Evolutionary conservation across 37 sponge, comb jelly and placozoan genomes (phyloP).

Genomic region (Agelas oroides): DNA sequence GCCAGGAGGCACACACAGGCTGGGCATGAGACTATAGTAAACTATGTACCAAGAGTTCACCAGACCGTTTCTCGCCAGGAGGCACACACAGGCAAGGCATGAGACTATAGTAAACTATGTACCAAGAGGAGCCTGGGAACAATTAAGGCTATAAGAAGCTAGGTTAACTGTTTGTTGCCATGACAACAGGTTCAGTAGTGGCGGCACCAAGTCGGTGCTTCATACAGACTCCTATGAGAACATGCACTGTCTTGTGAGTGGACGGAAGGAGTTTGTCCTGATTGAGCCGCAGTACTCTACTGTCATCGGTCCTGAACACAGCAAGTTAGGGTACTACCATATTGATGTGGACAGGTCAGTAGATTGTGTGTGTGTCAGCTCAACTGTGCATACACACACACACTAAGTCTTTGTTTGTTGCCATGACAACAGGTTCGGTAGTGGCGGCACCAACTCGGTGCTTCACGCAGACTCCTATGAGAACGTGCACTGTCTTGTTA

Average conservation of each 20-base stretch:
- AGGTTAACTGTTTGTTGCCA: too few species aligned
- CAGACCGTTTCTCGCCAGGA: too few species aligned
- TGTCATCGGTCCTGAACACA: slow-evolving; percentile 72
- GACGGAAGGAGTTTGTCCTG: slow-evolving; percentile 73
- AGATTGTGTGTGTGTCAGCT: background rate
- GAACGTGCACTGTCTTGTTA: slow-evolving; percentile 81
- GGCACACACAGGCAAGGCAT: too few species aligned
- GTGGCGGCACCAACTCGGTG: slow-evolving; percentile 86
- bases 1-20: too few species aligned
- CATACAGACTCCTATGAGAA: slow-evolving; percentile 78
- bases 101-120: too few species aligned
- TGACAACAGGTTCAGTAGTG: slow-evolving; percentile 80
- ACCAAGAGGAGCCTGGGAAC: too few species aligned
- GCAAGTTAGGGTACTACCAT: slow-evolving; percentile 51
- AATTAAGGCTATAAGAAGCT: too few species aligned
- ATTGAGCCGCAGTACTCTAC: slow-evolving; percentile 58
- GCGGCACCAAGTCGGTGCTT: slow-evolving; percentile 83
- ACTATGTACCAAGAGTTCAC: too few species aligned
- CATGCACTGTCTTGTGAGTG: slow-evolving; percentile 79
- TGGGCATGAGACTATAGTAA: too few species aligned
- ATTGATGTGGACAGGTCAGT: slow-evolving; percentile 71
- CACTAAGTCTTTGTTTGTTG: background rate
- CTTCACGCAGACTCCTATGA: slow-evolving; percentile 75
- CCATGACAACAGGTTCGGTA: slow-evolving; percentile 69
- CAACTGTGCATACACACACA: background rate